These are phyloP conservation scores for Eriocheir sinensis DNA, from an alignment of 1,140 invertebrate species.

Conservation along the genomic window DNA sequence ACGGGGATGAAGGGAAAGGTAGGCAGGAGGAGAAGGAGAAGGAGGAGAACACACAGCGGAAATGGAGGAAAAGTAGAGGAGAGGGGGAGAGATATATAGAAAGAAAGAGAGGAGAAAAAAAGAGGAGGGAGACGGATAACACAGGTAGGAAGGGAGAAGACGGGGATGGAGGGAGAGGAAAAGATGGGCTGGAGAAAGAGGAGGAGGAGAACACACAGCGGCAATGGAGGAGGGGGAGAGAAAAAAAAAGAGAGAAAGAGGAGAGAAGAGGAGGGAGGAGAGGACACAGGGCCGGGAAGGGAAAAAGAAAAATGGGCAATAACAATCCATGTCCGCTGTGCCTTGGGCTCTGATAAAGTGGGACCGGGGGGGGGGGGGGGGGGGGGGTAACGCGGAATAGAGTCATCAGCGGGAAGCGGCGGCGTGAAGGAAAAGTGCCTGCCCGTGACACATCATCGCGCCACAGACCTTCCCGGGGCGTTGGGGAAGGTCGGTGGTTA, in stretches of 20 bases:
- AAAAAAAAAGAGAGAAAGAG: too few species aligned
- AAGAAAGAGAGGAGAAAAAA: too few species aligned
- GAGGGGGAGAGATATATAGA: not conserved
- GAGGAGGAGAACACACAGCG: not conserved
- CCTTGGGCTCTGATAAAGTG: slow-evolving; percentile 31
- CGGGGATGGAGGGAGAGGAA: not conserved
- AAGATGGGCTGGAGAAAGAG: too few species aligned
- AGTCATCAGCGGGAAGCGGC: slow-evolving; percentile 10
- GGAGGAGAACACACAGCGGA: too few species aligned
- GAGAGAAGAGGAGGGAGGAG: not conserved
- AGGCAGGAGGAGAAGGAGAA: too few species aligned
- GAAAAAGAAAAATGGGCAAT: slow-evolving; percentile 42
- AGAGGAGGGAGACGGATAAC: not conserved
- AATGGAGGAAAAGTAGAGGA: not conserved
- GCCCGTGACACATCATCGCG: not conserved
- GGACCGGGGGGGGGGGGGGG: not conserved
- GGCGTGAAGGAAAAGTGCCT: not conserved
- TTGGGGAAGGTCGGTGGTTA: too few species aligned
- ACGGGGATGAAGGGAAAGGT: not conserved
- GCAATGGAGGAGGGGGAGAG: not conserved
- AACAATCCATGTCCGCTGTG: slow-evolving; percentile 3
- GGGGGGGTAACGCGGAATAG: not conserved
- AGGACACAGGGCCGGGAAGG: not conserved
- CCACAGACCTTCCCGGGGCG: too few species aligned
- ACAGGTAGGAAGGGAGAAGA: not conserved